Evolutionary conservation across 2,113 vertebrate genomes (phyloP).

Genomic region (Pardalotus punctatus): DNA sequence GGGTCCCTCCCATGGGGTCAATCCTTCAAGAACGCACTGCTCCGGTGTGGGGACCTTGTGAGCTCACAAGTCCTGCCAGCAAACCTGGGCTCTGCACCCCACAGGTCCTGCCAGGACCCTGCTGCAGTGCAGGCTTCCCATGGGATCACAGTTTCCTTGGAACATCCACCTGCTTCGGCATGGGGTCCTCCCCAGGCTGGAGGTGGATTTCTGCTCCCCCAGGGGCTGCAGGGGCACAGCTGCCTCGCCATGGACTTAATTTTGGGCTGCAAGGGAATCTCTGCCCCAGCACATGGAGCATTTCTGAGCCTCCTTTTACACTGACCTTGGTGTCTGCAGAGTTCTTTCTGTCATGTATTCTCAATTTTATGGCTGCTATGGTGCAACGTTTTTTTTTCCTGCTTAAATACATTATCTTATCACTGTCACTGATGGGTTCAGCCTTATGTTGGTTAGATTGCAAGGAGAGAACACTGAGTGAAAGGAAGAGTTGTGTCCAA

Average conservation of each 20-base stretch:
- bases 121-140: background rate
- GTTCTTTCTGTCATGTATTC: background rate
- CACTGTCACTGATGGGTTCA: background rate
- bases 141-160: background rate
- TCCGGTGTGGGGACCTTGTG: background rate
- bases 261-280: background rate
- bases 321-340: background rate
- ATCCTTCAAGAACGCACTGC: background rate
- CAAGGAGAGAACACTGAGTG: background rate
- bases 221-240: background rate
- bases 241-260: background rate
- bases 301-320: background rate
- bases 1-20: background rate
- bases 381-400: background rate
- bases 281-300: background rate
- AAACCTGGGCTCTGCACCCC: accelerated
- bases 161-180: background rate
- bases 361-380: background rate
- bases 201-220: too few species aligned
- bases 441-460: background rate
- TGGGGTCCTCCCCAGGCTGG: background rate
- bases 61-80: background rate
- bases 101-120: background rate
- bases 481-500: accelerated
- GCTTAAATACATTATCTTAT: background rate